Base-by-base conservation (phyloP, 1,140 invertebrate genomes). In the Nasonia longicornis region DNA sequence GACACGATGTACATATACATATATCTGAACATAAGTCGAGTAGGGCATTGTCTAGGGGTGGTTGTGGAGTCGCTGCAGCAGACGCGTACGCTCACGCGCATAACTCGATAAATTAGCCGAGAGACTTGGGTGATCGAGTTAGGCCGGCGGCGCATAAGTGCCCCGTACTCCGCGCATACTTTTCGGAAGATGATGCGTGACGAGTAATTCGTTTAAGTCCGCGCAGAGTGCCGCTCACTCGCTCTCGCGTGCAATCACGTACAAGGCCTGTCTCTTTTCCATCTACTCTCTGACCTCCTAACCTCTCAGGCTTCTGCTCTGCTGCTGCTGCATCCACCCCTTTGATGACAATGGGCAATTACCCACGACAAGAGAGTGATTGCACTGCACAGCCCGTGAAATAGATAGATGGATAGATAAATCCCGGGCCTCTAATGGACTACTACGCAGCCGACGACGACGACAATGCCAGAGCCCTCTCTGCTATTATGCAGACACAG, bases 371-470 rank as follows among this genome's bases (percentile, higher is more conserved):
- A 26, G 20, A 11, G 8, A 63, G 26, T 20, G 38, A 58, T 20
- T 42, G 26, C 66, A 42, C 38, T 42, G 38, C 38, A 42, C 58
- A 77, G 63, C 64, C 22, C 76, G 76, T 69, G 66, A 78, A 78
- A 70, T 78, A 78, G 76, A 78, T 78, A 31, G 76, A 78, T 52
- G 64, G 64, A 78, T 69, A 78, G 76, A 78, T 78, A 78, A 78
- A 78, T 78, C 76, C 45, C 8, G 6, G 48, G 38, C 7, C 75
- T 38, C 63, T 77, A 67, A 77, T 67, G 75, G 75, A 64, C 26
- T 14, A 12, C 48, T 35, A 35, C 4, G 3, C 11, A 35, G 22
- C 20, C 58, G 29, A 77, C 63, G 22, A 31, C 31, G 16, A 77
- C 63, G 73, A 75, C 73, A 77, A 77, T 77, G 75, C 52, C 52